Percentiles rank a stretch among this genome's conserved stretches.
Conservation (phyloP, 2,113 vertebrate genomes). For the Sigmodon hispidus region DNA sequence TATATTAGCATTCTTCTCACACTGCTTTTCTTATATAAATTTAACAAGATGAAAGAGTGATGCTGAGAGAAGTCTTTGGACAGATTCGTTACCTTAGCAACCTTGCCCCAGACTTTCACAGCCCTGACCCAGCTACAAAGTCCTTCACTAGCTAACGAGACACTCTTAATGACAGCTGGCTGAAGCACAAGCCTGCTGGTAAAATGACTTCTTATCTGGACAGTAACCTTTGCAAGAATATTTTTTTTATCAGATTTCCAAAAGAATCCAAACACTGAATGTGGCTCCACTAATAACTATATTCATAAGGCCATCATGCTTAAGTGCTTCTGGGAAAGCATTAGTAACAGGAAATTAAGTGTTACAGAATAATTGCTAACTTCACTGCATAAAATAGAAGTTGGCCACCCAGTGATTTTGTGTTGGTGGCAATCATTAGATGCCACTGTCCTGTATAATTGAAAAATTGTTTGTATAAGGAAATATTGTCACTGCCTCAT, state of each 20-base stretch:
- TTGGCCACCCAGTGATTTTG: slow-evolving; percentile 70
- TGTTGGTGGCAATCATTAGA: slow-evolving; percentile 72
- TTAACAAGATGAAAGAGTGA: slow-evolving; percentile 89
- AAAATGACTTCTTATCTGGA: slow-evolving; percentile 87
- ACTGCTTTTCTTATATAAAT: slow-evolving; percentile 88
- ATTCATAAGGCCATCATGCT: slow-evolving; percentile 81
- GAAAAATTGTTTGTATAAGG: slow-evolving; percentile 77
- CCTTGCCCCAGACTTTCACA: slow-evolving; percentile 84
- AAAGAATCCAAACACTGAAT: slow-evolving; percentile 75
- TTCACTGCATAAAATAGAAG: slow-evolving; percentile 72
- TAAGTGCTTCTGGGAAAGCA: slow-evolving; percentile 80
- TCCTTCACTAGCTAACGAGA: slow-evolving; percentile 83
- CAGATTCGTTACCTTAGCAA: slow-evolving; percentile 90
- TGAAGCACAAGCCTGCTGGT: slow-evolving; percentile 86
- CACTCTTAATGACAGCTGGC: slow-evolving; percentile 85
- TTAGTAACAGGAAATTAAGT: slow-evolving; percentile 81
- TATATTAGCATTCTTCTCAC: slow-evolving; percentile 87
- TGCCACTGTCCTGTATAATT: slow-evolving; percentile 74
- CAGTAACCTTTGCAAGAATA: slow-evolving; percentile 87
- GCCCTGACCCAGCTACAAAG: slow-evolving; percentile 89
- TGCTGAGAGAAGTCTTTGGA: slow-evolving; percentile 86
- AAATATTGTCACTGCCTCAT: slow-evolving; percentile 71
- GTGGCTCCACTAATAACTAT: slow-evolving; percentile 77
- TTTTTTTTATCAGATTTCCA: slow-evolving; percentile 87
- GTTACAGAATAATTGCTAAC: slow-evolving; percentile 79